Conservation (phyloP, 1,140 invertebrate genomes). For the Triops longicaudatus region DNA sequence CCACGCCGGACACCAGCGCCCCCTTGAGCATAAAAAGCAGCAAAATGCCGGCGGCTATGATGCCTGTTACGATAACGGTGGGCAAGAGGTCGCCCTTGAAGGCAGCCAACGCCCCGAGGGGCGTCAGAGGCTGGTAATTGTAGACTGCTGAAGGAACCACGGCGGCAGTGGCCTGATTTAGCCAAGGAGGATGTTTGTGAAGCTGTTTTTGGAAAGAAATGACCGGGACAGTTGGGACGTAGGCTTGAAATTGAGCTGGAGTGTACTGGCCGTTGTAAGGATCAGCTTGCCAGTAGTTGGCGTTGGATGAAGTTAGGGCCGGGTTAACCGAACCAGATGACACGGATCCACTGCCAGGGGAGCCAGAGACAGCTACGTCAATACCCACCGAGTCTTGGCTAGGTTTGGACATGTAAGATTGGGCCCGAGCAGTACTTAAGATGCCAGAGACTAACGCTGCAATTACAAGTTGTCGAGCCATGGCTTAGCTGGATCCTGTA, state of each 20-base stretch:
- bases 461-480: not conserved
- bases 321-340: not conserved
- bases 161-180: not conserved
- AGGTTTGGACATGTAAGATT: not conserved
- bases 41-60: constrained; percentile 1
- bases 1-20: not conserved
- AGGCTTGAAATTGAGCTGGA: not conserved
- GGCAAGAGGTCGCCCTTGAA: constrained; percentile 17
- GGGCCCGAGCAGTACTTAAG: not conserved
- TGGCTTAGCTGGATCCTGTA: not conserved
- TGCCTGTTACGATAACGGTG: not conserved
- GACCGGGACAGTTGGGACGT: not conserved
- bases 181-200: not conserved
- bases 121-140: constrained; percentile 18
- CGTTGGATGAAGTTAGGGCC: not conserved
- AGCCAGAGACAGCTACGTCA: not conserved
- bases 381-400: not conserved
- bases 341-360: not conserved
- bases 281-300: not conserved
- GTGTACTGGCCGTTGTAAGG: not conserved
- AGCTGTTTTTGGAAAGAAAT: not conserved
- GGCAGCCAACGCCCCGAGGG: constrained; percentile 10
- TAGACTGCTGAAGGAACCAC: not conserved
- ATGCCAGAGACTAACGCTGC: not conserved
- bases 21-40: not conserved